phyloP scores from a whole-genome alignment of 2,888 invertebrate species.

The Agonopterix arenella region DNA sequence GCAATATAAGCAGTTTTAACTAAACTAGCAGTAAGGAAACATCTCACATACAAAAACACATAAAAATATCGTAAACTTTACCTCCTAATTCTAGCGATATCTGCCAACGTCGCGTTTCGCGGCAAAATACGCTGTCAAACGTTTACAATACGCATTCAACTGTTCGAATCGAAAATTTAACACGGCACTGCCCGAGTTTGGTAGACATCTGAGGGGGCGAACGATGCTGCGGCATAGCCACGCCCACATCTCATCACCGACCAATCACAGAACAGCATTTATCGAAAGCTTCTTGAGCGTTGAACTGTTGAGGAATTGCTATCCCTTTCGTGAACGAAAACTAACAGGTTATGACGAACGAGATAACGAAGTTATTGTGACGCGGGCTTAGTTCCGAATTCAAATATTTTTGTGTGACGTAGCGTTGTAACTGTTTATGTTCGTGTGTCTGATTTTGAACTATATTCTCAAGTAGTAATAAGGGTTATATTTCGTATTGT shows the following conservation, averaged over 20 bases:
- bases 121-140: slow-evolving; percentile 53
- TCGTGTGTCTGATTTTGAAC: not conserved
- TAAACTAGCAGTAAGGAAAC: no score
- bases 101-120: slow-evolving; percentile 57
- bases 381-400: slow-evolving; percentile 8
- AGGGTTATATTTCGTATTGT: not conserved
- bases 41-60: slow-evolving; percentile 7
- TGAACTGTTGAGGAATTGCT: slow-evolving; percentile 14
- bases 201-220: slow-evolving; percentile 57
- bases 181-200: slow-evolving; percentile 56
- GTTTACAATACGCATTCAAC: slow-evolving; percentile 69
- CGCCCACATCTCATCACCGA: slow-evolving; percentile 41
- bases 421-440: not conserved
- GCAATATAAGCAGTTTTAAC: no score
- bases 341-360: slow-evolving; percentile 10
- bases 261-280: slow-evolving; percentile 39
- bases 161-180: slow-evolving; percentile 59
- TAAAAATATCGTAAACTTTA: slow-evolving; percentile 40
- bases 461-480: not conserved
- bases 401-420: slow-evolving; percentile 1
- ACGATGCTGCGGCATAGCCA: slow-evolving; percentile 46
- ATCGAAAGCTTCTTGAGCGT: slow-evolving; percentile 30
- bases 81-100: slow-evolving; percentile 55
- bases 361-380: slow-evolving; percentile 9
- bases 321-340: slow-evolving; percentile 6